Conservation (phyloP, 2,113 vertebrate species). For the Nibea albiflora region DNA sequence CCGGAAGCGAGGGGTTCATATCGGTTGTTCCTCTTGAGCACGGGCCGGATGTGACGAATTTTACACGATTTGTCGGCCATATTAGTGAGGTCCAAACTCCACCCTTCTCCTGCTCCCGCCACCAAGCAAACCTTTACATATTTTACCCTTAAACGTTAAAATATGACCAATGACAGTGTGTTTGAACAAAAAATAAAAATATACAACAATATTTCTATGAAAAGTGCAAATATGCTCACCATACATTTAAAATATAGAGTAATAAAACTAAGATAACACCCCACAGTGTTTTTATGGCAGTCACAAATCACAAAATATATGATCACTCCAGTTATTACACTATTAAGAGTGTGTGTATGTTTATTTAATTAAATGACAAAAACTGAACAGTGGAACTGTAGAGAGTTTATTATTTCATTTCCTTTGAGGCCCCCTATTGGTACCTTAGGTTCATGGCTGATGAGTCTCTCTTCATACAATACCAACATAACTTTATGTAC, state of each 20-base stretch:
- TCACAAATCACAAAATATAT: not conserved
- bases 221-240: not conserved
- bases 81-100: conserved; percentile 69
- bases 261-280: not conserved
- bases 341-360: not conserved
- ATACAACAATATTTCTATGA: not conserved
- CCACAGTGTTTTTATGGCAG: not conserved
- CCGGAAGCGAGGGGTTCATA: conserved; percentile 85
- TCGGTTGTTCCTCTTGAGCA: conserved; percentile 56
- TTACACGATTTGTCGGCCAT: conserved; percentile 55
- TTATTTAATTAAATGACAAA: not conserved
- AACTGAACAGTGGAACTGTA: not conserved
- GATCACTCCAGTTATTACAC: not conserved
- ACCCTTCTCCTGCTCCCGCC: not conserved
- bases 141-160: not conserved
- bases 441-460: not conserved
- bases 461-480: not conserved
- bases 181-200: not conserved
- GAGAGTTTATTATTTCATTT: not conserved
- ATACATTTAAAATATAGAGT: not conserved
- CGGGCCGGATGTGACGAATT: conserved; percentile 77
- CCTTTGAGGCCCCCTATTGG: not conserved
- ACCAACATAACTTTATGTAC: not conserved
- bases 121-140: not conserved
- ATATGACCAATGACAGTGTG: not conserved